Evolutionary conservation across 2,888 invertebrate genomes (phyloP).

Genomic region (Gnatocerus cornutus): DNA sequence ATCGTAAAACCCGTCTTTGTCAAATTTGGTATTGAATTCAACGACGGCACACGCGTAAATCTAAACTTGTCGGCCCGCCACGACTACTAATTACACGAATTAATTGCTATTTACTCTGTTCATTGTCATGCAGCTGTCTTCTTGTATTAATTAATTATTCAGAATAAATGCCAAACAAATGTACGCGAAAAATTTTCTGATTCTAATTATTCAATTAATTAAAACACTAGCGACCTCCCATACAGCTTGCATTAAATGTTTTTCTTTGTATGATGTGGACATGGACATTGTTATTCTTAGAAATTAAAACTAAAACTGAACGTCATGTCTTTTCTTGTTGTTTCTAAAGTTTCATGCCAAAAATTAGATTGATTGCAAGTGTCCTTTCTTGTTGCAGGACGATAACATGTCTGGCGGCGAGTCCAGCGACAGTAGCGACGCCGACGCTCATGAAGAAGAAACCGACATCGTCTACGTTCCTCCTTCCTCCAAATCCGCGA

Average conservation of each 20-base stretch:
- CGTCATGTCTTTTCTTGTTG: too few relatives aligned
- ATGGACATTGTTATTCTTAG: too few relatives aligned
- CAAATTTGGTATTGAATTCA: constrained; percentile 71
- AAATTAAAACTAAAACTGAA: neutral
- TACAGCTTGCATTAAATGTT: neutral
- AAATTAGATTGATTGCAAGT: too few relatives aligned
- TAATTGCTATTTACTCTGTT: constrained; percentile 66
- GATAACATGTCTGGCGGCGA: constrained; percentile 69
- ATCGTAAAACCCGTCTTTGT: constrained; percentile 69
- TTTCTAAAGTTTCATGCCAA: too few relatives aligned
- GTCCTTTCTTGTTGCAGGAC: constrained; percentile 64
- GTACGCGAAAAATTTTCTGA: neutral
- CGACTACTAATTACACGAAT: constrained; percentile 71
- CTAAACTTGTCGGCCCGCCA: constrained; percentile 63
- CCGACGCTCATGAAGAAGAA: constrained; percentile 63
- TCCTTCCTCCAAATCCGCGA: constrained; percentile 49
- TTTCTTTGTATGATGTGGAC: neutral
- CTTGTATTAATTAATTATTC: constrained; percentile 44
- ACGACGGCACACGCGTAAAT: constrained; percentile 69
- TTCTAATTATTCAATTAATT: neutral
- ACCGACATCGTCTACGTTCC: constrained; percentile 50
- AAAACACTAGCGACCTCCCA: neutral
- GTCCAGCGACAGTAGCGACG: constrained; percentile 68
- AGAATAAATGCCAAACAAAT: constrained; percentile 15
- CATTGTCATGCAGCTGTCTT: constrained; percentile 38